phyloP scores from a whole-genome alignment of 2,888 invertebrate genomes.

The Latheticus oryzae region DNA sequence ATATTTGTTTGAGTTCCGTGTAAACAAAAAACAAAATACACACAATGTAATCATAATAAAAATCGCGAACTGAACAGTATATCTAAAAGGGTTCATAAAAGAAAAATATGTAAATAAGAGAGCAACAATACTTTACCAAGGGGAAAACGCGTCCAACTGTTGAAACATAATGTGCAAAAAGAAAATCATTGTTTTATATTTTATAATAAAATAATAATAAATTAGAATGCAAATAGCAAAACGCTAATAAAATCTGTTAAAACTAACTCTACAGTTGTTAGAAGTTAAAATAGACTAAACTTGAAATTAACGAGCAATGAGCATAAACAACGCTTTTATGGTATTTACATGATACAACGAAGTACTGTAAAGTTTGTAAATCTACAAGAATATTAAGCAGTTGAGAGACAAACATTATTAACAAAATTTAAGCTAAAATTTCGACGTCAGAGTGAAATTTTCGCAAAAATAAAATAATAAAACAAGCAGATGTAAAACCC shows the following conservation, averaged over 20 bases:
- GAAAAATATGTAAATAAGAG: conserved; percentile 30
- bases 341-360: conserved; percentile 20
- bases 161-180: too few relatives aligned
- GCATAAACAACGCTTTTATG: conserved; percentile 19
- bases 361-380: conserved; percentile 15
- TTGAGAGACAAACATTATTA: conserved; percentile 9
- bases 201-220: too few relatives aligned
- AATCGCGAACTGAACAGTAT: conserved; percentile 6
- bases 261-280: neutral
- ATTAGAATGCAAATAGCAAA: too few relatives aligned
- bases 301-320: conserved; percentile 11
- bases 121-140: conserved; percentile 11
- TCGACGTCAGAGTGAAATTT: too few relatives aligned
- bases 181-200: too few relatives aligned
- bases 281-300: neutral
- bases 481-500: conserved; percentile 1
- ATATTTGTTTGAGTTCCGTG: conserved; percentile 33
- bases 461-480: conserved; percentile 1
- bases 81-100: conserved; percentile 5
- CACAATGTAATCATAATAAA: conserved; percentile 24
- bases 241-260: conserved; percentile 3
- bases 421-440: conserved; percentile 8
- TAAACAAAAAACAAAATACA: conserved; percentile 23
- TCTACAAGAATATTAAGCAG: conserved; percentile 15
- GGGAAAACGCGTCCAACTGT: too few relatives aligned